Conservation (phyloP, 1,140 invertebrate genomes). For the Oedothorax gibbosus region DNA sequence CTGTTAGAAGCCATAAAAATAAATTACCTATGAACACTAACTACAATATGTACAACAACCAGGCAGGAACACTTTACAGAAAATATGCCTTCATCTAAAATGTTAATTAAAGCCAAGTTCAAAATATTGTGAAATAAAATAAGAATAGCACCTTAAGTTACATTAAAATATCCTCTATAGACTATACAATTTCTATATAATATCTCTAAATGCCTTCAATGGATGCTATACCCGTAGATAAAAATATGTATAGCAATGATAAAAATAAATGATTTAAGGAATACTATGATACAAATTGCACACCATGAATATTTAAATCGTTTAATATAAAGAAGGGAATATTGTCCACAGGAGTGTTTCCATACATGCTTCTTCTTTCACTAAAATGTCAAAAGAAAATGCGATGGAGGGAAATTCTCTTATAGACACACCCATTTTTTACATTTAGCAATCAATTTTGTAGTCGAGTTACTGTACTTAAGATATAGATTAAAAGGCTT, state of each 20-base stretch:
- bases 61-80: not conserved
- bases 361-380: too few species aligned
- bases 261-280: slow-evolving; percentile 21
- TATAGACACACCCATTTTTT: too few species aligned
- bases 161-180: slow-evolving; percentile 26
- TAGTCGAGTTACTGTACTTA: too few species aligned
- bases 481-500: not conserved
- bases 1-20: slow-evolving; percentile 26
- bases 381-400: too few species aligned
- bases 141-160: slow-evolving; percentile 48
- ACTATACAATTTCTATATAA: slow-evolving; percentile 46
- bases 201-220: slow-evolving; percentile 12
- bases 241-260: slow-evolving; percentile 36
- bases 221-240: slow-evolving; percentile 47
- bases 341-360: too few species aligned
- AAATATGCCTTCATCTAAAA: slow-evolving; percentile 10
- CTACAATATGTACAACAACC: slow-evolving; percentile 7
- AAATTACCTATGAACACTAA: slow-evolving; percentile 16
- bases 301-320: not conserved
- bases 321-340: too few species aligned
- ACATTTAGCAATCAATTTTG: too few species aligned
- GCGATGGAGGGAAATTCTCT: too few species aligned
- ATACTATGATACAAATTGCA: slow-evolving; percentile 49
- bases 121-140: slow-evolving; percentile 28
- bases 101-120: slow-evolving; percentile 1